Evolutionary conservation across 2,888 invertebrate genomes (phyloP).

Genomic region (Peribatodes rhomboidaria): DNA sequence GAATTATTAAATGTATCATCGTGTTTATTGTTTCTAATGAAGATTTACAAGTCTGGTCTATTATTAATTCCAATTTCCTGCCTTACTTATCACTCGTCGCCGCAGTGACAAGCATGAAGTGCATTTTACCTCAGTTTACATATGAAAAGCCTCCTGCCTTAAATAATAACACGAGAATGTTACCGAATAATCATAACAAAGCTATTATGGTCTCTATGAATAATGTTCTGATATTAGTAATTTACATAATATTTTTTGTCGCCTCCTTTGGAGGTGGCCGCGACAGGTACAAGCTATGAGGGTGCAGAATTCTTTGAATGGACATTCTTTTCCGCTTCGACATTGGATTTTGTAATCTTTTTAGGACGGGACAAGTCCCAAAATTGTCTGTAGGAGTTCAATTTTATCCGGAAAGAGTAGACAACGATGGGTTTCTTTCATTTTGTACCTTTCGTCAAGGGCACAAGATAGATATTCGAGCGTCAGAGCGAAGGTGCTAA

Average conservation of each 20-base stretch:
- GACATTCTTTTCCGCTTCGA: slow-evolving; percentile 57
- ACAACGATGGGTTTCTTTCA: slow-evolving; percentile 31
- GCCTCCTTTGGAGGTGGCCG: slow-evolving; percentile 82
- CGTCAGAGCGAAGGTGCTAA: slow-evolving; percentile 66
- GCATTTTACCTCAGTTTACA: slow-evolving; percentile 61
- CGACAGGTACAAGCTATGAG: slow-evolving; percentile 84
- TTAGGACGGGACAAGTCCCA: slow-evolving; percentile 43
- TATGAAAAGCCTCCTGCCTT: slow-evolving; percentile 59
- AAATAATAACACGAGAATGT: slow-evolving; percentile 75
- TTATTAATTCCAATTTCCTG: slow-evolving; percentile 30
- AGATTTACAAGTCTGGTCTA: slow-evolving; percentile 31
- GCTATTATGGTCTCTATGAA: slow-evolving; percentile 82
- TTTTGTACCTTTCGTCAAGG: slow-evolving; percentile 48
- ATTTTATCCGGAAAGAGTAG: slow-evolving; percentile 50
- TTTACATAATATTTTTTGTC: slow-evolving; percentile 85
- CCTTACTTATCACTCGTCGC: slow-evolving; percentile 18
- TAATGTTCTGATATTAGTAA: slow-evolving; percentile 81
- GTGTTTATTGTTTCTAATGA: slow-evolving; percentile 34
- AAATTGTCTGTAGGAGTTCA: slow-evolving; percentile 37
- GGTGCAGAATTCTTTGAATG: slow-evolving; percentile 86
- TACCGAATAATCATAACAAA: slow-evolving; percentile 83
- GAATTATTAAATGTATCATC: slow-evolving; percentile 24
- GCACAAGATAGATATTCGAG: slow-evolving; percentile 54
- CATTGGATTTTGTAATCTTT: slow-evolving; percentile 50
- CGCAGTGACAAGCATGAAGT: slow-evolving; percentile 65